Base-by-base conservation (phyloP, 2,888 invertebrate species). In the Ganaspis brasiliensis region DNA sequence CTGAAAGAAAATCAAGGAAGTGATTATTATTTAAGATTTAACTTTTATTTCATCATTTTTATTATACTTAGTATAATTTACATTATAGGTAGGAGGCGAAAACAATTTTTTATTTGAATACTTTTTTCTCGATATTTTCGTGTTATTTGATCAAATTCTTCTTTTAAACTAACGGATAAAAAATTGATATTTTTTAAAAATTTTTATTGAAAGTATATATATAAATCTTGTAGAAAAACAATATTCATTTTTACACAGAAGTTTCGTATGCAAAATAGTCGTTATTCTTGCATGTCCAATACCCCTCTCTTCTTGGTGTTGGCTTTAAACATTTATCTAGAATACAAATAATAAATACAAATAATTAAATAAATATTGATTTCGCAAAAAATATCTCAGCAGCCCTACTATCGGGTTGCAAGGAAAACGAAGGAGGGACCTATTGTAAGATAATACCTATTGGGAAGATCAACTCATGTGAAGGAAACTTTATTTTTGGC, bases 1-100 rank as follows among this genome's bases (percentile, higher is more conserved):
- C 45, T 45, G 45, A 45, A 14, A 45, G 45, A 14, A 45, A 45
- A 45, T 45, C 45, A 45, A 45, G 45, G 45, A 45, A 45, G 45
- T 14, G 14, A 45, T 45, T 45, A 45, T 14, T 45, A 45, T 1
- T 45, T 45, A 45, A 45, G 14, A 45, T 45, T 45, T 14, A 12
- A 45, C 12, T 40, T 40, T 40, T 40, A 4, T 45, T 45, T 14
- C 16, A 3, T 49, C 16, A 49, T 49, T 49, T 49, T n/a, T 49
- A 2, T 49, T n/a, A 16, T 16, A 1, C n/a, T 16, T n/a, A n/a
- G 16, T n/a, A 49, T 49, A 49, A 16, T 49, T 49, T 5, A 49
- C 16, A 49, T 45, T 14, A 45, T 45, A 49, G 16, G n/a, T n/a
- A 49, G 16, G n/a, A 49, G n/a, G 49, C 49, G 16, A 49, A 49